Base-by-base conservation (phyloP, 1,140 invertebrate genomes). In the Hylaeus anthracinus region DNA sequence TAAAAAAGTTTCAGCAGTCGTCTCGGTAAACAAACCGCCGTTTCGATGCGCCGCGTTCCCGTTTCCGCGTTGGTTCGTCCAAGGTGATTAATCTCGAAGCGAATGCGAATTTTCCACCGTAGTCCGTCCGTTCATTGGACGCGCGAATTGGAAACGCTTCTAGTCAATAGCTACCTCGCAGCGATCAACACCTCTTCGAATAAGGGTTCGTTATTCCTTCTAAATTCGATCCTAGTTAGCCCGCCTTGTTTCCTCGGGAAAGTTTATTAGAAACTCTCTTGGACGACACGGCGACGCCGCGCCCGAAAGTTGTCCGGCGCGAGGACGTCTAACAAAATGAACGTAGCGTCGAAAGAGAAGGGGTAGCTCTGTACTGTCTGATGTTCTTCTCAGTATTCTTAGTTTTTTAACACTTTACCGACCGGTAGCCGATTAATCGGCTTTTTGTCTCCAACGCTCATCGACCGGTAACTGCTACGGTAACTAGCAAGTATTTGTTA, bases 41-140 rank as follows among this genome's bases (percentile, higher is more conserved):
- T 12, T 41, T 10, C 14, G 56, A n/a, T 14, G 43, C 26, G 5
- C n/a, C 5, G 5, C 8, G 53, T 53, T 10, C 61, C 1, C n/a
- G 58, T 39, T 48, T 61, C 51, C 43, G 53, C 37, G 48, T 26
- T 8, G 51, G 26, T 55, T 39, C 12, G 60, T 53, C 37, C 26
- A 14, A 5, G n/a, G 51, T 73, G 70, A 79, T 65, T 79, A 79
- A 79, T 79, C 70, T 51, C 5, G 45, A 26, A 26, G 26, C 26
- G 45, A 48, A 48, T 8, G 45, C 45, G 45, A 5, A 10, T 1
- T 75, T 66, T 67, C 45, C 14, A 5, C 8, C 14, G 14, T 12
- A 14, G 43, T 51, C 14, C 43, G 45, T 15, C 26, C 15, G 55
- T 45, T 58, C 53, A 39, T 37, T 41, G 48, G 61, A 74, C 60